Evolutionary conservation across 2,113 vertebrate species (phyloP), one percentile per base, ranked within the genome.

Genomic region (Stercorarius parasiticus): DNA sequence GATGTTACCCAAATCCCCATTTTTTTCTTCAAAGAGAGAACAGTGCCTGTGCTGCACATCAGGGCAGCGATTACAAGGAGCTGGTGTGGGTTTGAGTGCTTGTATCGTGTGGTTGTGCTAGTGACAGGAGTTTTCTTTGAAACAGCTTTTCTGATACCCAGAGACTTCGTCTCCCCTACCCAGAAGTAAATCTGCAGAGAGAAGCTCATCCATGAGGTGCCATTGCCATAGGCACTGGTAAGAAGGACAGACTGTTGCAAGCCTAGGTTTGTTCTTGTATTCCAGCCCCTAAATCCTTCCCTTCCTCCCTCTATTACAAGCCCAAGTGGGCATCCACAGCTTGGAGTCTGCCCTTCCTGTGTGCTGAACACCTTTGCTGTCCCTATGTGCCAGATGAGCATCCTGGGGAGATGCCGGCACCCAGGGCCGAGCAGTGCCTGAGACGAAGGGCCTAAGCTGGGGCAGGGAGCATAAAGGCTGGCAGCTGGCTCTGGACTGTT

Each of bases 31-130:
- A 49, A 45, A 70, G 52, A 22, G 30, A 64, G 52, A 64, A 23
- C 3, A 3, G 17, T n/a, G 23, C 56, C 61, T 4, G 1, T 47
- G 50, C 22, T 77, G 53, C 1, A 0, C 0, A 0, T 67, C 10
- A 1, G 10, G 19, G 22, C 56, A 84, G 47, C 1, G 3, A 8
- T 5, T 45, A 45, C 36, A 91, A 64, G 61, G 45, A 82, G 42
- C 27, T 76, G 23, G 5, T 1, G 1, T 85, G 61, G 25, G 13
- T 85, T 50, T 77, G 40, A 71, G 42, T 58, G 16, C 25, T 34
- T 30, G 11, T 43, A 15, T 42, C 56, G 19, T 38, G 38, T 64
- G 6, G 15, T 49, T 81, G 36, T 73, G 17, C 30, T 80, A 36
- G 12, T 0, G 0, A 40, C 0, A 3, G 43, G 10, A 84, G 17